Evolutionary conservation across 1,140 invertebrate species (phyloP), one percentile per base, ranked within the genome.

Genomic region (Euura saliciscinereae): DNA sequence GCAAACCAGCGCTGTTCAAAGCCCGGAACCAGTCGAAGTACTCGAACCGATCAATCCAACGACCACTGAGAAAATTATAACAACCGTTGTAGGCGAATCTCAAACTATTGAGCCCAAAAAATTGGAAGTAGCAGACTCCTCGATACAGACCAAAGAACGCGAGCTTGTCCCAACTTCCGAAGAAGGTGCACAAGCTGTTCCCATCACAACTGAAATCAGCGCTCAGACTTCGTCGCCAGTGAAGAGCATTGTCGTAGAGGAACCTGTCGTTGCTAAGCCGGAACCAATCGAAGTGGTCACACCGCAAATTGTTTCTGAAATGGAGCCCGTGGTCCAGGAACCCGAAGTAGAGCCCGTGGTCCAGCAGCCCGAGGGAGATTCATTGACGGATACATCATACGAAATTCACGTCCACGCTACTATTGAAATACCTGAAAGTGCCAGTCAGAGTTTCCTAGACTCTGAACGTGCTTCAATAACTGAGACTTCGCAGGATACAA

Each of bases 371-470:
- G 82, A 83, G 4, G 79, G 77, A 65, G 79, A 78, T 10, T 77
- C 74, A 13, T 80, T 75, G 7, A 65, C 79, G 5, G 85, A 85
- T 7, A 76, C 78, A 42, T 83, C 80, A 1, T 82, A 81, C 45
- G 84, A 86, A 73, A 84, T 88, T 43, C 82, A 80, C 44, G 78
- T 88, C n/a, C 75, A 81, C 68, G 83, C 86, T 0, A 88, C 82
- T 2, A 79, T 87, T 44, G 82, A 87, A 75, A 43, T 87, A 44
- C 77, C 79, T 0, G 80, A 74, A 44, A 84, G 79, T 45, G 75
- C 78, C 43, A 81, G 81, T 1, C 75, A 80, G 7, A 59, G 51
- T 59, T 59, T 59, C 51, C 51, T 59, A 59, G 81, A 85, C 46
- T 79, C 75, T 68, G 67, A 44, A 10, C 74, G 73, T 8, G 76